phyloP scores from a whole-genome alignment of 2,888 invertebrate genomes.

The Drosophila multiciliata region DNA sequence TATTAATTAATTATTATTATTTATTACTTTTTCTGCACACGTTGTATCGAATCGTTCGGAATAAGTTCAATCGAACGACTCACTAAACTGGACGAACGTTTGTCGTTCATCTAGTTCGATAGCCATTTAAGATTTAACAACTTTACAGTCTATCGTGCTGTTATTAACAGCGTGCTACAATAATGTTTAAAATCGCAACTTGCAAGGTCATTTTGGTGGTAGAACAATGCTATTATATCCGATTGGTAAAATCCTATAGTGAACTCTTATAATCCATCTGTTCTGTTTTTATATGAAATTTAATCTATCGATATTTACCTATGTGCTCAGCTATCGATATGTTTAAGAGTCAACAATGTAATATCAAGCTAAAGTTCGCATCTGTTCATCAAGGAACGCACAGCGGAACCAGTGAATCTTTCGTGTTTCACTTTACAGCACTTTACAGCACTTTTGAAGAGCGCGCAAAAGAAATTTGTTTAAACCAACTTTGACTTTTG shows the following conservation, averaged over 20 bases:
- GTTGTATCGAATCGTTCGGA: conserved; percentile 61
- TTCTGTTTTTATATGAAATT: neutral
- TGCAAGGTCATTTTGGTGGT: neutral
- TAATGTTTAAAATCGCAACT: neutral
- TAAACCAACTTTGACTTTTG: neutral
- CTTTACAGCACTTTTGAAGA: conserved; percentile 16
- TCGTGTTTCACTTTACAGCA: neutral
- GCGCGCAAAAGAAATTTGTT: neutral
- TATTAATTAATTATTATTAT: conserved; percentile 62
- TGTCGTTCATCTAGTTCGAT: conserved; percentile 18
- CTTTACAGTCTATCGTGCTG: conserved; percentile 4
- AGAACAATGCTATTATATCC: neutral
- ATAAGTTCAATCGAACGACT: conserved; percentile 53
- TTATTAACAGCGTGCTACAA: conserved; percentile 7
- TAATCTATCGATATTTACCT: neutral
- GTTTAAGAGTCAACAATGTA: too few relatives aligned
- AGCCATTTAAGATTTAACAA: neutral
- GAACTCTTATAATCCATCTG: neutral
- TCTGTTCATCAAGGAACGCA: conserved; percentile 1
- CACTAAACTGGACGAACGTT: conserved; percentile 19
- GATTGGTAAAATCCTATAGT: too few relatives aligned
- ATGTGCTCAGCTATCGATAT: neutral
- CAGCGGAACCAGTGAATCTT: neutral
- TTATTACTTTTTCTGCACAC: conserved; percentile 73
- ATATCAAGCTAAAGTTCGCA: conserved; percentile 15